phyloP scores from a whole-genome alignment of 2,113 vertebrate genomes.

The Chionomys nivalis region DNA sequence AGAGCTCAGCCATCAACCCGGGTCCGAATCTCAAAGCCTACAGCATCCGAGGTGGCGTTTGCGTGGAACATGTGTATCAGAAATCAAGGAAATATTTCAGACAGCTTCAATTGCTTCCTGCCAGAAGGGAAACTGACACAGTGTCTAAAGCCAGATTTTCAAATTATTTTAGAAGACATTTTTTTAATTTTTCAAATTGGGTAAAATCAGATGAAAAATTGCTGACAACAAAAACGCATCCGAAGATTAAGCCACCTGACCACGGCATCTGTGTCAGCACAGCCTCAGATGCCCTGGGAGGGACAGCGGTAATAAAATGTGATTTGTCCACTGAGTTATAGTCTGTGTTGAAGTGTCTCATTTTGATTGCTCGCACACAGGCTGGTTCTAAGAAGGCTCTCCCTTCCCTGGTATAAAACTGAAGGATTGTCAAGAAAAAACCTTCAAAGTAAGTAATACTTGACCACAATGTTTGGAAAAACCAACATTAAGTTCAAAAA shows the following conservation, averaged over 20 bases:
- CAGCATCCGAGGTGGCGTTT: not conserved
- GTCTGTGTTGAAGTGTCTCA: not conserved
- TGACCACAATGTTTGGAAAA: not conserved
- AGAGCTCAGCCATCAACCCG: not conserved
- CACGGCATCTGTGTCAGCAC: not conserved
- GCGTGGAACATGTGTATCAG: not conserved
- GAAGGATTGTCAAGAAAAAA: not conserved
- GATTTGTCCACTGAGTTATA: not conserved
- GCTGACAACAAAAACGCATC: not conserved
- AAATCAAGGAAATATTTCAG: not conserved
- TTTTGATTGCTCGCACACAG: not conserved
- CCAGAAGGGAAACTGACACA: not conserved
- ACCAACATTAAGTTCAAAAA: not conserved
- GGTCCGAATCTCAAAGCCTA: not conserved
- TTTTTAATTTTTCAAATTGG: conserved; percentile 43
- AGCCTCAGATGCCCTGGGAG: not conserved
- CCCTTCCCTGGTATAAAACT: not conserved
- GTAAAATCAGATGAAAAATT: not conserved
- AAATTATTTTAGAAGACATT: not conserved
- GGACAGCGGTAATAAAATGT: not conserved
- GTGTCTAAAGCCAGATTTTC: not conserved
- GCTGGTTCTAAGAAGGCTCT: too few species aligned
- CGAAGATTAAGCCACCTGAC: not conserved
- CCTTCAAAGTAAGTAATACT: not conserved
- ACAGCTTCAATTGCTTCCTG: not conserved